phyloP scores from a whole-genome alignment of 2,797 vertebrate species.

The Protosalanx chinensis region DNA sequence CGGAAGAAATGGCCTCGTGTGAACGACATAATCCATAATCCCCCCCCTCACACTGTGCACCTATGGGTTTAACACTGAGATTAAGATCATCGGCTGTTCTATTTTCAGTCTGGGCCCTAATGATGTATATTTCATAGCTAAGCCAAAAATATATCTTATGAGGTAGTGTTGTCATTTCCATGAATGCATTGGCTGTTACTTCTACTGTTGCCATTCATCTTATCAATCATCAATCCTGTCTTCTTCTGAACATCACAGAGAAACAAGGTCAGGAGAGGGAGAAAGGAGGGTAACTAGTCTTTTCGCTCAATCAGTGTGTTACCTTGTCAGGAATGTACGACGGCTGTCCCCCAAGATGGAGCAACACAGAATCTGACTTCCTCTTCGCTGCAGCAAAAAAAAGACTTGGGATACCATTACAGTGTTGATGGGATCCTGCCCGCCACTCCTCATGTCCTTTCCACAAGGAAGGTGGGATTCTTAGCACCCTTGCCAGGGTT shows the following conservation, averaged over 20 bases:
- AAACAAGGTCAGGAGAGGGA: conserved; percentile 2
- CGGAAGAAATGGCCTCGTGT: conserved; percentile 52
- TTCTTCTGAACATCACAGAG: conserved; percentile 35
- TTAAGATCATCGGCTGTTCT: conserved; percentile 25
- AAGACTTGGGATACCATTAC: conserved; percentile 46
- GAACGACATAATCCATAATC: conserved; percentile 54
- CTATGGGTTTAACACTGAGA: conserved; percentile 33
- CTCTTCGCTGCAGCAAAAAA: conserved; percentile 39
- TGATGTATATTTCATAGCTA: conserved; percentile 49
- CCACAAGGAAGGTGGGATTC: neutral
- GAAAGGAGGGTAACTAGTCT: conserved; percentile 14
- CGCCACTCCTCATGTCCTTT: conserved; percentile 20
- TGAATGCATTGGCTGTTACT: conserved; percentile 21
- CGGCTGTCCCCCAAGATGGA: conserved; percentile 40
- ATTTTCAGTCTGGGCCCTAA: conserved; percentile 35
- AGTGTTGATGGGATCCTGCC: conserved; percentile 22
- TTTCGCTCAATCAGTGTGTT: conserved; percentile 29
- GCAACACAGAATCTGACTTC: conserved; percentile 13
- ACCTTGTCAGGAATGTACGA: conserved; percentile 56
- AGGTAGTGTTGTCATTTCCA: neutral
- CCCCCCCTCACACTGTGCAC: conserved; percentile 32
- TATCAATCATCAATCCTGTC: conserved; percentile 17
- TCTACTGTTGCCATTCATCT: conserved; percentile 14
- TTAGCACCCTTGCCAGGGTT: conserved; percentile 21
- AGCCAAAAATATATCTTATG: conserved; percentile 30